Conservation (phyloP, 2,113 vertebrate species). For the Pseudorasbora parva region DNA sequence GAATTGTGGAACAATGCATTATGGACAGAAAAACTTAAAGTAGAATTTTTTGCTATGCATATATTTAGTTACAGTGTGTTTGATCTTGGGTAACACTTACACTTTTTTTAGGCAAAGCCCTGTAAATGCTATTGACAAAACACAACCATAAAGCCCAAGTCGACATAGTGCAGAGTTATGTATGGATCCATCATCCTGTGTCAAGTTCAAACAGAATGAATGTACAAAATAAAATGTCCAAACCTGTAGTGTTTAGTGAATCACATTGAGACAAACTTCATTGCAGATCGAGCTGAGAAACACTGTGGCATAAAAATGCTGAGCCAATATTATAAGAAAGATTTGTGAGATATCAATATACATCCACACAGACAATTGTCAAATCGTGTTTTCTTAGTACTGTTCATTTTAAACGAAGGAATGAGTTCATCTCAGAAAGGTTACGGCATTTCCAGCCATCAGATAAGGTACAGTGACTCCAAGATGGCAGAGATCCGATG, state of each 20-base stretch:
- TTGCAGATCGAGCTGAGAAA: background rate
- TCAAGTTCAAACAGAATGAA: background rate
- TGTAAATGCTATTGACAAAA: background rate
- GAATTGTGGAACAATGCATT: background rate
- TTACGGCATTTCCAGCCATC: background rate
- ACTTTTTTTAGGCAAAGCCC: background rate
- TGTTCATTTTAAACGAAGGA: background rate
- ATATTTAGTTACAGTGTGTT: background rate
- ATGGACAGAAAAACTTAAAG: background rate
- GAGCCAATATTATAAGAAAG: background rate
- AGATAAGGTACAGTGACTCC: conserved; percentile 31
- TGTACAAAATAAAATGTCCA: background rate
- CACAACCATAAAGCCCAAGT: background rate
- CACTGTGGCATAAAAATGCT: background rate
- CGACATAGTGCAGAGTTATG: background rate
- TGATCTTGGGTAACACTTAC: no score
- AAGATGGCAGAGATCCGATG: conserved; percentile 12
- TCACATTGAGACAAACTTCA: background rate
- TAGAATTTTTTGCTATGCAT: background rate
- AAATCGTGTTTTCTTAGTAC: background rate
- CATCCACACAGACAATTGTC: background rate
- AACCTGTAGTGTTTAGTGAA: background rate
- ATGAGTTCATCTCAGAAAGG: conserved; percentile 11
- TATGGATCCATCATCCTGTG: background rate
- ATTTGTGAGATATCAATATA: background rate